Conservation (phyloP, 2,797 vertebrate species). For the Sternotherus odoratus region DNA sequence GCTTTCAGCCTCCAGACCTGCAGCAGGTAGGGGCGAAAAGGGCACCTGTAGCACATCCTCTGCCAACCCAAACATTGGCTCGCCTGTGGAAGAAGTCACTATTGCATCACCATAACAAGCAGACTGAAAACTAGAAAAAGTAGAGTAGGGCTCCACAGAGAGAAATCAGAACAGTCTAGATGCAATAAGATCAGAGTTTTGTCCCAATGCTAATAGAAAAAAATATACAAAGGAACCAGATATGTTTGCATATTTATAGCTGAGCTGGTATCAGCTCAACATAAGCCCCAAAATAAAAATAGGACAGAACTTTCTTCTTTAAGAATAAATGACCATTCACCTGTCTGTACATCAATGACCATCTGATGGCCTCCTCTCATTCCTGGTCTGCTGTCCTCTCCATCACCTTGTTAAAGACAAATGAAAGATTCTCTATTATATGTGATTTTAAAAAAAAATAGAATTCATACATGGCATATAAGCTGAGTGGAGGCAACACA, state of each 20-base stretch:
- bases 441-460: conserved; percentile 28
- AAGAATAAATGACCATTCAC: conserved; percentile 80
- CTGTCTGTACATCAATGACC: conserved; percentile 99
- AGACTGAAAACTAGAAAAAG: not conserved
- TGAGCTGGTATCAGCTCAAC: not conserved
- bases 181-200: not conserved
- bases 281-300: not conserved
- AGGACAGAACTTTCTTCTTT: not conserved
- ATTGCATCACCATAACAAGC: not conserved
- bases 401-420: conserved; percentile 85
- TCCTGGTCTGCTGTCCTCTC: conserved; percentile 95
- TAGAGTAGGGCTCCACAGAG: not conserved
- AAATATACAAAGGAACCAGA: not conserved
- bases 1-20: not conserved
- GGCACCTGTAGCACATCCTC: not conserved
- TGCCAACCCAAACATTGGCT: not conserved
- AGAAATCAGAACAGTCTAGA: not conserved
- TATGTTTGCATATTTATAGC: not conserved
- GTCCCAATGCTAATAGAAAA: not conserved
- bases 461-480: not conserved
- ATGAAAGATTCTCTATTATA: not conserved
- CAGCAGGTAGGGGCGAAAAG: not conserved
- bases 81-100: not conserved
- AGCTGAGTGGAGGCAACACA: fast-evolving
- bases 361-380: conserved; percentile 99